These are phyloP conservation scores for Melikaiella ostensackeni DNA, from an alignment of 2,888 invertebrate species.

Conservation along the genomic window DNA sequence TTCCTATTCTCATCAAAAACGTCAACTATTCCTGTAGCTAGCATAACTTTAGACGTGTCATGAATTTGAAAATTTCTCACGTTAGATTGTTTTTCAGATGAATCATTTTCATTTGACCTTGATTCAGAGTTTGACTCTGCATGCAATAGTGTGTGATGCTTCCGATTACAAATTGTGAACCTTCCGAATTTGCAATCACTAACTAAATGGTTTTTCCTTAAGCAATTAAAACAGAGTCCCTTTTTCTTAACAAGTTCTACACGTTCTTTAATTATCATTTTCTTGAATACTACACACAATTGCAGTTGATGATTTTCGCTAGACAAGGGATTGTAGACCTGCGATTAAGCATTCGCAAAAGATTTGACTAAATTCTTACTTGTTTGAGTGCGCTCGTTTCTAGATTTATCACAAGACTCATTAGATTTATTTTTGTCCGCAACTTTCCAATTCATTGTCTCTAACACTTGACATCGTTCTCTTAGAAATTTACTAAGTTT, in stretches of 20 bases:
- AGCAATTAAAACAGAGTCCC: slow-evolving; percentile 33
- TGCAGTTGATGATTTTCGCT: neutral
- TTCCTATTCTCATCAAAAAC: too few species aligned
- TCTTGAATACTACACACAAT: slow-evolving; percentile 37
- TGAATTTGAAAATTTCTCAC: too few species aligned
- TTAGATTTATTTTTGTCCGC: slow-evolving; percentile 10
- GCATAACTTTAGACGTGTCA: too few species aligned
- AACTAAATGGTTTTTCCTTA: slow-evolving; percentile 35
- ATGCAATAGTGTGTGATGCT: too few species aligned
- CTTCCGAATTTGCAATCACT: neutral
- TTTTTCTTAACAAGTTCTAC: slow-evolving; percentile 10
- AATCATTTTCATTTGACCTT: too few species aligned
- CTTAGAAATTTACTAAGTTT: slow-evolving; percentile 32
- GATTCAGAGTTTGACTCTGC: too few species aligned
- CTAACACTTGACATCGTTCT: too few species aligned
- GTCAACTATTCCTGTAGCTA: too few species aligned
- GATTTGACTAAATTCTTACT: too few species aligned
- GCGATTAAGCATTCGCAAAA: slow-evolving; percentile 1
- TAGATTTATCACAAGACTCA: neutral
- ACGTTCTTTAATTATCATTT: slow-evolving; percentile 11
- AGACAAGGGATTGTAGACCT: neutral
- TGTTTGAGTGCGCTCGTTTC: too few species aligned
- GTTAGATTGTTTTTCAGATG: too few species aligned
- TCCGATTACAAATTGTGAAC: slow-evolving; percentile 31
- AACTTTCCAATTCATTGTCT: slow-evolving; percentile 20